Conservation (phyloP, 30 jellyfish, hydroid and myxozoan species). For the Aurelia sp. region DNA sequence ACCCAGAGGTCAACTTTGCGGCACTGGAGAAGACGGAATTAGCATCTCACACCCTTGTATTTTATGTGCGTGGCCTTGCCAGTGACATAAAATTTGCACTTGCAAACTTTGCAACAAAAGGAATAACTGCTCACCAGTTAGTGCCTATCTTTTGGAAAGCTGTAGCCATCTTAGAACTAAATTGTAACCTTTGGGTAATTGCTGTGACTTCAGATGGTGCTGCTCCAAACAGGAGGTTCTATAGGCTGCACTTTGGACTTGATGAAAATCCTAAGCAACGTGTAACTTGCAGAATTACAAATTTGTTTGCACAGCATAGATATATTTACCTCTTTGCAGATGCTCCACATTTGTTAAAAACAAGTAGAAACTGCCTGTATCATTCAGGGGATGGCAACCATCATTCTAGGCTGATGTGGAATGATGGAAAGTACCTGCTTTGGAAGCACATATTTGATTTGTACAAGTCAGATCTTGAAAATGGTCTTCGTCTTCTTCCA, state of each 20-base stretch:
- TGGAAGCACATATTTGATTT: no score
- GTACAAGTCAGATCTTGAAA: no score
- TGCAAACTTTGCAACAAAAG: slow-evolving; percentile 67
- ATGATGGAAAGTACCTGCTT: no score
- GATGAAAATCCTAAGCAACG: background rate
- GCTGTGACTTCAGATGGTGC: slow-evolving; percentile 81
- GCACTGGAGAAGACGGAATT: slow-evolving; percentile 27
- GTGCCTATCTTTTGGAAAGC: slow-evolving; percentile 46
- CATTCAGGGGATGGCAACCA: no score
- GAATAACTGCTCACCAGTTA: slow-evolving; percentile 15
- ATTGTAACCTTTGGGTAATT: slow-evolving; percentile 31
- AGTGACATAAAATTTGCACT: slow-evolving; percentile 38
- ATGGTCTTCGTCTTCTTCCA: no score
- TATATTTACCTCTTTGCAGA: no score
- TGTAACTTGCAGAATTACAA: background rate
- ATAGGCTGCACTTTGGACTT: background rate
- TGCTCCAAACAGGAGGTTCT: slow-evolving; percentile 40
- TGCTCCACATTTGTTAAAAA: no score
- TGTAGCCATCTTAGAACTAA: slow-evolving; percentile 31
- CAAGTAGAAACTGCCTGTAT: no score
- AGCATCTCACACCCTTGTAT: slow-evolving; percentile 55
- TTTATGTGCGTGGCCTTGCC: slow-evolving; percentile 22
- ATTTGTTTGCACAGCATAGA: no score
- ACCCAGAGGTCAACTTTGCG: slow-evolving; percentile 18
- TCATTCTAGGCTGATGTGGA: no score